A percentile compares a stretch with the other conserved stretches of the same genome.
These are phyloP conservation scores for Oreocharis arfaki DNA, from an alignment of 2,113 vertebrate genomes.

Conservation along the genomic window DNA sequence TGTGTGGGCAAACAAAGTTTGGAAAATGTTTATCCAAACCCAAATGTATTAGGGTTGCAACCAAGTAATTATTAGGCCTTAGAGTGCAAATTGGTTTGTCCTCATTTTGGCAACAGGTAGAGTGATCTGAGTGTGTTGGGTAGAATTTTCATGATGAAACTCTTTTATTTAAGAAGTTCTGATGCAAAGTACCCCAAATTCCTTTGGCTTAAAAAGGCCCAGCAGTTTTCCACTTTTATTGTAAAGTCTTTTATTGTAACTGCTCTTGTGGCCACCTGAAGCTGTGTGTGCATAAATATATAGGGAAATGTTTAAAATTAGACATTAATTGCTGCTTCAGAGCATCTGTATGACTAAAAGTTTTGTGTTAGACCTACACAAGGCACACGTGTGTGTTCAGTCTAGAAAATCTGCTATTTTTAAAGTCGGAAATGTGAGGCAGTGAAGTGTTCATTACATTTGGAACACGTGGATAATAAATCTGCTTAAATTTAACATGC, in stretches of 20 bases:
- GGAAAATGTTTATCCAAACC: background rate
- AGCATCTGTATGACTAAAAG: background rate
- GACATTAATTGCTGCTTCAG: background rate
- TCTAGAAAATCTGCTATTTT: background rate
- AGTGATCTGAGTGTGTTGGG: background rate
- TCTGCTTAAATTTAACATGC: slow-evolving; percentile 36
- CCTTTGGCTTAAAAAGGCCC: background rate
- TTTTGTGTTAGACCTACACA: background rate
- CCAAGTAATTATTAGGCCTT: background rate
- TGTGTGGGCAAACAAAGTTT: background rate
- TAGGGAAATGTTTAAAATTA: background rate
- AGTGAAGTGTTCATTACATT: background rate
- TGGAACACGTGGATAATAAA: background rate
- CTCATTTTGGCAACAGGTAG: background rate
- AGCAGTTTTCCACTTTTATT: background rate
- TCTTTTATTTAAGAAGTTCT: background rate
- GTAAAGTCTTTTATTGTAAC: background rate
- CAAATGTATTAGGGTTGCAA: background rate
- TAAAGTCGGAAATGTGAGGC: background rate
- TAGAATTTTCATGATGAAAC: background rate
- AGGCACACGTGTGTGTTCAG: background rate
- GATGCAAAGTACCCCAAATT: background rate
- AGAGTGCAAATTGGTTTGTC: background rate
- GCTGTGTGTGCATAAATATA: background rate
- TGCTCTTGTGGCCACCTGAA: background rate